Evolutionary conservation across 2,797 vertebrate genomes (phyloP), one percentile per base, ranked within the genome.

Genomic region (Galagoides demidoff): DNA sequence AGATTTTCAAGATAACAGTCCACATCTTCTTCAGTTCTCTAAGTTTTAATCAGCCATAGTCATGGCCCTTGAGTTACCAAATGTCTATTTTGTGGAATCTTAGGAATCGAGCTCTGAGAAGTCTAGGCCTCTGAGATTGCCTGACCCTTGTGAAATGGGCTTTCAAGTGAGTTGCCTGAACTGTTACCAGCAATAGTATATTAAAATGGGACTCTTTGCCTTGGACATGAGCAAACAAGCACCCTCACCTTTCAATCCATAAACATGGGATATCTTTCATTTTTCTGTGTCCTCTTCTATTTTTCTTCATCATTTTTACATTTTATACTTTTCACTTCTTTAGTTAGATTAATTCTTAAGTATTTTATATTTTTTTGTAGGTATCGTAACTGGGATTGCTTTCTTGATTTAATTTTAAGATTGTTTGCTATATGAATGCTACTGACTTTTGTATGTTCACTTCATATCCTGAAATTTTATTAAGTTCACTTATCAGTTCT

Each of bases 21-120:
- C 68, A 12, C 14, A 59, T 45, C 79, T 92, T 95, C n/a, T 27
- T 84, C 16, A 79, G 61, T 57, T 85, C 34, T 74, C 84, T 79
- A 79, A 39, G 22, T 90, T 82, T 55, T 37, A 45, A 2, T 88
- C 77, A 61, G 82, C 39, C 20, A 5, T 55, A 78, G 59, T 34
- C 31, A 43, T 74, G 88, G 66, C 29, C 45, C 66, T 74, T 13
- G 8, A 92, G 55, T 88, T 64, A 82, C 9, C 16, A 52, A 57
- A 61, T 94, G 13, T 86, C 83, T 94, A 1, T 92, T 87, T 89
- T 76, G 88, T 66, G 49, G 25, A 31, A 71, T 59, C n/a, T 59
- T 78, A 37, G 92, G 90, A 52, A 81, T 2, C 0, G 57, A 63
- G 19, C 19, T 74, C 12, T 63, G 45, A 85, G 78, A 95, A 89